A percentile compares a stretch with the other conserved stretches of the same genome.
These are phyloP conservation scores for Somateria mollissima DNA, from an alignment of 2,797 vertebrate species.

Conservation along the genomic window DNA sequence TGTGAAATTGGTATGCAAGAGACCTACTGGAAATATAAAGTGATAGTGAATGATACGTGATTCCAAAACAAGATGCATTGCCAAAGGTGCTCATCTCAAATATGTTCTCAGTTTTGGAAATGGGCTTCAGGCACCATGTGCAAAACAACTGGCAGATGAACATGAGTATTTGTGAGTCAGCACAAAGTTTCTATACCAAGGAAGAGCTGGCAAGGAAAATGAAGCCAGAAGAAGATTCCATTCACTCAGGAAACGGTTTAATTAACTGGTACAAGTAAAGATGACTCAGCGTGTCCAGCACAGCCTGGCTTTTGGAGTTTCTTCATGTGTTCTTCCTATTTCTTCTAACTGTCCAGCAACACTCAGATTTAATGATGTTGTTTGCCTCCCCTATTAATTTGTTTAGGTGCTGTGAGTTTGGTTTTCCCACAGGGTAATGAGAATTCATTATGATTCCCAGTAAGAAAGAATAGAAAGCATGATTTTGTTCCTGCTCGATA, in stretches of 20 bases:
- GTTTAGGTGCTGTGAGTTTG: not conserved
- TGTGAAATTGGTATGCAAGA: not conserved
- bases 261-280: not conserved
- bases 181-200: not conserved
- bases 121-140: not conserved
- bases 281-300: not conserved
- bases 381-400: not conserved
- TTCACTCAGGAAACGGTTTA: not conserved
- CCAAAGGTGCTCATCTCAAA: not conserved
- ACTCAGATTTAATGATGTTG: not conserved
- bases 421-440: not conserved
- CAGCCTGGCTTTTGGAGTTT: not conserved
- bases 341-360: not conserved
- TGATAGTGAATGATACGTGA: not conserved
- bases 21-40: not conserved
- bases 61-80: not conserved
- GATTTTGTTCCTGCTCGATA: not conserved
- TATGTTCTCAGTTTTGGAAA: not conserved
- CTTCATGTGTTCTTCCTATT: not conserved
- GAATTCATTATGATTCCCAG: not conserved
- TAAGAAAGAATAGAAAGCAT: not conserved
- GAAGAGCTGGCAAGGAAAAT: not conserved
- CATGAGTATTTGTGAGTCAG: not conserved
- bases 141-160: not conserved
- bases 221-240: not conserved